Evolutionary conservation across 2,888 invertebrate genomes (phyloP).

Genomic region (Criorhina ranunculi): DNA sequence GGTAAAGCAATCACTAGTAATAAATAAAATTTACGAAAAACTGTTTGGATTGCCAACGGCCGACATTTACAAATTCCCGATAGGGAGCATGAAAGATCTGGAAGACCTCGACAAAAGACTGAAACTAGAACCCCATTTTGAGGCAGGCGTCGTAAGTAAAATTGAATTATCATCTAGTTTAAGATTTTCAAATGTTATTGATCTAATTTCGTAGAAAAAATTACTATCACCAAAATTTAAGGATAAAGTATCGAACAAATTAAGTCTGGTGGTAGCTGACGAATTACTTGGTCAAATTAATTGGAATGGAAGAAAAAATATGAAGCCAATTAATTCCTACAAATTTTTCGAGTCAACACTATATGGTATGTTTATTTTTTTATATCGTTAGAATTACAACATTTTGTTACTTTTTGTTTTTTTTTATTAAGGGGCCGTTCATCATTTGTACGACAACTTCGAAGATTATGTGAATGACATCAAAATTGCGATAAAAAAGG

Average conservation of each 20-base stretch:
- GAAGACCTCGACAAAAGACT: background rate
- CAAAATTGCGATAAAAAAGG: no score
- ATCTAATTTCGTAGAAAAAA: constrained; percentile 6
- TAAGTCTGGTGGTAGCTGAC: background rate
- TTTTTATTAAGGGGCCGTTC: background rate
- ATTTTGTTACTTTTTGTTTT: background rate
- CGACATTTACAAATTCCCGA: background rate
- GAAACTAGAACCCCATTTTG: constrained; percentile 10
- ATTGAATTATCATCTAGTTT: background rate
- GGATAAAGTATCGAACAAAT: background rate
- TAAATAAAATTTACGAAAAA: constrained; percentile 11
- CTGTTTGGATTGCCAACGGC: background rate
- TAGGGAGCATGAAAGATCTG: background rate
- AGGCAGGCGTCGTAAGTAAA: constrained; percentile 10
- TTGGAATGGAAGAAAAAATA: constrained; percentile 2
- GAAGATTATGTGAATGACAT: background rate
- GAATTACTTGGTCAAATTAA: constrained; percentile 1
- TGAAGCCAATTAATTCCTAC: background rate
- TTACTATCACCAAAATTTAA: constrained; percentile 6
- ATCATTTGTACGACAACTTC: background rate
- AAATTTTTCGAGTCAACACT: constrained; percentile 11
- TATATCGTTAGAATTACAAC: background rate
- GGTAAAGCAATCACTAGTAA: constrained; percentile 5
- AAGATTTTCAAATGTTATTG: background rate
- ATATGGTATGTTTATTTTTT: background rate